Evolutionary conservation across 2,888 invertebrate genomes (phyloP).

Genomic region (Clusia tigrina): DNA sequence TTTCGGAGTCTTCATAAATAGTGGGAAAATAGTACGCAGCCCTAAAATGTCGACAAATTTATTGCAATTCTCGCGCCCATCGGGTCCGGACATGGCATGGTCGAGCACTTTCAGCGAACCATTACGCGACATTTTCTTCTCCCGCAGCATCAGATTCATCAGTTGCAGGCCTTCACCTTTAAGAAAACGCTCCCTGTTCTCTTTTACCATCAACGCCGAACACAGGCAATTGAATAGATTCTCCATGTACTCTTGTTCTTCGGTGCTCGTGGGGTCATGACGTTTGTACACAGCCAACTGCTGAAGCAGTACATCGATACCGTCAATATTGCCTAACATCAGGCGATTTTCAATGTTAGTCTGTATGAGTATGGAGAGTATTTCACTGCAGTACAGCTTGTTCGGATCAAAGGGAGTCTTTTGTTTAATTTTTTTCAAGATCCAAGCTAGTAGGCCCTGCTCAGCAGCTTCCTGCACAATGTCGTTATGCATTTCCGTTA

Average conservation of each 20-base stretch:
- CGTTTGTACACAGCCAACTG: constrained; percentile 95
- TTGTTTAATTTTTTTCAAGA: constrained; percentile 85
- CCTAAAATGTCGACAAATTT: constrained; percentile 98
- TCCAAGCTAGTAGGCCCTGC: constrained; percentile 91
- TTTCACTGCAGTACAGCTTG: constrained; percentile 95
- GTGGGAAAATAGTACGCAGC: constrained; percentile 93
- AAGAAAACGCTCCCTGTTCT: constrained; percentile 91
- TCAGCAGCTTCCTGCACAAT: constrained; percentile 85
- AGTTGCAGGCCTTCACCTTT: constrained; percentile 95
- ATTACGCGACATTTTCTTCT: constrained; percentile 95
- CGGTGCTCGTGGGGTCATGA: constrained; percentile 88
- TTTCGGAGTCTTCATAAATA: constrained; percentile 99
- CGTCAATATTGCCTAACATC: constrained; percentile 86
- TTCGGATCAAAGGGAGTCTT: constrained; percentile 94
- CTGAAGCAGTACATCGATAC: constrained; percentile 93
- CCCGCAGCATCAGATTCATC: constrained; percentile 98
- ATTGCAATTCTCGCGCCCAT: constrained; percentile 94
- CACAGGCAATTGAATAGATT: constrained; percentile 97
- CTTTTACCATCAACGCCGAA: constrained; percentile 86
- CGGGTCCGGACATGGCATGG: constrained; percentile 92
- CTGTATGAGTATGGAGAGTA: constrained; percentile 93
- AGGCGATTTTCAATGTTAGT: constrained; percentile 83
- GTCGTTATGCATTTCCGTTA: constrained; percentile 89
- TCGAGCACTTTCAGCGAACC: constrained; percentile 97
- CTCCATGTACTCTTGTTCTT: constrained; percentile 99